These are phyloP conservation scores for Anthrax anthrax DNA, from an alignment of 2,888 invertebrate species.

Conservation along the genomic window DNA sequence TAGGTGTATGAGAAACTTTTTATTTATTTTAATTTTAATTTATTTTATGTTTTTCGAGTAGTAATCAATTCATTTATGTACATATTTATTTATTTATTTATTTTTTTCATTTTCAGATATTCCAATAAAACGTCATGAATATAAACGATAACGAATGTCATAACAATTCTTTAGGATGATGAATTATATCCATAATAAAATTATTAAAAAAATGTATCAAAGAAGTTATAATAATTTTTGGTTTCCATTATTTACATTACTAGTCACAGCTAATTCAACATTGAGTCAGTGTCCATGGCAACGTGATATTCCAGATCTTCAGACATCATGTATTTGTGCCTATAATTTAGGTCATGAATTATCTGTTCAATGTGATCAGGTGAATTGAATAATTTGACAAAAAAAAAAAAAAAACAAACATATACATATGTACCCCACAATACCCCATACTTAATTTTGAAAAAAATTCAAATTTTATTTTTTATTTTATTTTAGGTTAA, in stretches of 20 bases:
- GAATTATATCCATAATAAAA: too few species aligned
- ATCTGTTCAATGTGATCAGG: constrained; percentile 80
- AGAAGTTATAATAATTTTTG: constrained; percentile 6
- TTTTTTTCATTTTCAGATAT: too few species aligned
- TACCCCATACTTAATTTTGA: background rate
- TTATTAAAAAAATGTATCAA: constrained; percentile 3
- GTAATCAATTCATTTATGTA: too few species aligned
- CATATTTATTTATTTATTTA: too few species aligned
- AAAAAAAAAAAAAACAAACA: background rate
- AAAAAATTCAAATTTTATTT: background rate
- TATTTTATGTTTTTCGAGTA: too few species aligned
- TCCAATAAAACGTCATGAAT: too few species aligned
- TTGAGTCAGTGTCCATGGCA: constrained; percentile 76
- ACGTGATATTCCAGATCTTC: constrained; percentile 54
- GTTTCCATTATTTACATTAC: constrained; percentile 9
- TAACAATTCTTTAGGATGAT: background rate
- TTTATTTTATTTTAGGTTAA: constrained; percentile 43
- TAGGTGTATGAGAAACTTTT: too few species aligned
- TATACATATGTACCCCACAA: too few species aligned
- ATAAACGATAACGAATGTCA: too few species aligned
- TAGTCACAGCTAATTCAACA: constrained; percentile 16
- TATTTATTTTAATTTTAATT: too few species aligned
- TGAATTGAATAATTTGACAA: constrained; percentile 18
- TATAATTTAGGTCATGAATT: constrained; percentile 72
- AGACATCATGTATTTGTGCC: constrained; percentile 76